Evolutionary conservation across 1,140 invertebrate genomes (phyloP), one percentile per base, ranked within the genome.

Genomic region (Octopus sinensis): DNA sequence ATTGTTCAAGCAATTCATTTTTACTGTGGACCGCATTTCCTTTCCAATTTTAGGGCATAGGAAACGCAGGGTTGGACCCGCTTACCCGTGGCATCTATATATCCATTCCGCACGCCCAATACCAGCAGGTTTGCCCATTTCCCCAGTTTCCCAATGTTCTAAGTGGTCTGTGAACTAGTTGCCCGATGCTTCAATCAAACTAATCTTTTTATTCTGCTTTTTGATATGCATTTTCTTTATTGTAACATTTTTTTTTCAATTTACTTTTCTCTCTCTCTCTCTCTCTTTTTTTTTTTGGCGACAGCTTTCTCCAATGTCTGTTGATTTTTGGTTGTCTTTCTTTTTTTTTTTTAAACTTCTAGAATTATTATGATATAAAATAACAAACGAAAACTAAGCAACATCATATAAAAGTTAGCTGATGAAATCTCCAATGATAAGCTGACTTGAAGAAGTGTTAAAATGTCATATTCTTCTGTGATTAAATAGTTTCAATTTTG

Each of bases 91-190:
- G 87, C 81, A 87, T 88, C 79, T 90, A 88, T 87, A 89, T 89
- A 84, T 90, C 89, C 83, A 87, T 88, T 76, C 87, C 89, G 79
- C 87, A 88, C 80, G 86, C 87, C 79, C 86, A 89, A 80, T 90
- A 88, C 85, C 84, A 88, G 78, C 89, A 90, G 89, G 89, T 90
- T 88, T 87, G 88, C 83, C 75, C 23, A 78, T 83, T 76, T 71
- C 68, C 80, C 43, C 30, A 71, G 53, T 68, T 75, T 77, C 76
- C 76, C 76, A 53, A 52, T 77, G 23, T 51, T 78, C 23, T 62
- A 54, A 81, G 52, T 78, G 68, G 68, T 73, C 68, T 73, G 68
- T 73, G 68, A 13, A 73, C 54, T 30, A 52, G 51, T 54, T 76
- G 54, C 52, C 71, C 54, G 30, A 62, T 53, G 52, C 79, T 79